A percentile compares a stretch with the other conserved stretches of the same genome.
Evolutionary conservation across 1,140 invertebrate genomes (phyloP).

Genomic region (Heliothis virescens): DNA sequence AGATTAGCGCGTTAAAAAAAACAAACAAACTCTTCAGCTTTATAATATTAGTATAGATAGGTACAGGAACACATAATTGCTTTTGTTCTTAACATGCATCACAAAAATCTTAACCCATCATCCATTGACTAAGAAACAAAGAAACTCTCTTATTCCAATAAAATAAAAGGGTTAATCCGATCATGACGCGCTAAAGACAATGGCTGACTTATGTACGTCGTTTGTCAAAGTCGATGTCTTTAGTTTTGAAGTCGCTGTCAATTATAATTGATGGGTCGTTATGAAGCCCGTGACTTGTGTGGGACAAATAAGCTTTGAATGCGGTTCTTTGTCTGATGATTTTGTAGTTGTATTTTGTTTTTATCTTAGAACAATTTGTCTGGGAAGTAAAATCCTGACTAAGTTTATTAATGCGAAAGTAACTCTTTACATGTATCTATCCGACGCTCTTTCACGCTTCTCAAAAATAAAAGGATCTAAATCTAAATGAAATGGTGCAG

Average conservation of each 20-base stretch:
- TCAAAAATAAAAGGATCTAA: no score
- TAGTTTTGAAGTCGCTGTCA: conserved; percentile 23
- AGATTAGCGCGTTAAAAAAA: no score
- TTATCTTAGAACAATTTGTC: neutral
- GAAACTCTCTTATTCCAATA: neutral
- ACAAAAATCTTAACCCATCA: neutral
- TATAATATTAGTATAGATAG: no score
- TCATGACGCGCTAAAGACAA: conserved; percentile 10
- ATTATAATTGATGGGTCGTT: conserved; percentile 25
- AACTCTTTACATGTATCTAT: no score
- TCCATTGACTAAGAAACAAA: conserved; percentile 5
- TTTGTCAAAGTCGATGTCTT: conserved; percentile 4
- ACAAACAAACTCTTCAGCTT: no score
- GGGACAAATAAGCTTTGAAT: conserved; percentile 5
- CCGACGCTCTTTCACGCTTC: no score
- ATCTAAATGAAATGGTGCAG: no score
- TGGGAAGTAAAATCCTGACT: neutral
- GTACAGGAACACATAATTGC: neutral
- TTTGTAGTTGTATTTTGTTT: neutral
- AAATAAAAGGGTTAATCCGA: conserved; percentile 26
- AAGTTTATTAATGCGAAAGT: no score
- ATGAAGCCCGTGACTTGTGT: conserved; percentile 1
- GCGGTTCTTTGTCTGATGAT: neutral
- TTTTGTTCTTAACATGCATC: neutral
- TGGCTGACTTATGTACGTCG: conserved; percentile 23